These are phyloP conservation scores for Zaprionus taronus DNA, from an alignment of 1,140 invertebrate genomes.

Conservation along the genomic window DNA sequence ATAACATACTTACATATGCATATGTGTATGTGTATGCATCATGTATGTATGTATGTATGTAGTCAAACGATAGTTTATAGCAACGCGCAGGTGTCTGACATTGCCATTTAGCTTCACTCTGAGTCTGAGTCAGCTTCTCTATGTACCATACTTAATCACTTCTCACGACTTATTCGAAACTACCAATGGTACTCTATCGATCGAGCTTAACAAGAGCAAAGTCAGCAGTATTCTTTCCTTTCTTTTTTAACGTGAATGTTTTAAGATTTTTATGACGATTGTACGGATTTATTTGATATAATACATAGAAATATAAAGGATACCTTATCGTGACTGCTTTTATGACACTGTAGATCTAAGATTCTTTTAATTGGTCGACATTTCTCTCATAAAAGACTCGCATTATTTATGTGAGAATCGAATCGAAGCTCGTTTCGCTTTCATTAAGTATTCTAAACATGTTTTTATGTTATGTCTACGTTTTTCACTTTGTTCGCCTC, in stretches of 20 bases:
- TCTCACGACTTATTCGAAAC: slow-evolving; percentile 27
- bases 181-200: background rate
- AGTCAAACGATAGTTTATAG: slow-evolving; percentile 16
- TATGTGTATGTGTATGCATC: background rate
- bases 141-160: slow-evolving; percentile 28
- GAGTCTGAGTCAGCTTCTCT: slow-evolving; percentile 11
- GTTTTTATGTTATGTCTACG: background rate
- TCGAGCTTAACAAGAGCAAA: background rate
- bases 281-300: no score
- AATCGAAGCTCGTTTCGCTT: background rate
- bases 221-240: background rate
- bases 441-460: background rate
- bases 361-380: background rate
- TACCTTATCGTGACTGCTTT: background rate
- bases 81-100: slow-evolving; percentile 60
- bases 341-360: background rate
- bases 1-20: background rate
- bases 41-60: slow-evolving; percentile 9
- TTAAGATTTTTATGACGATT: background rate
- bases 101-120: slow-evolving; percentile 55
- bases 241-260: background rate
- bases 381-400: background rate
- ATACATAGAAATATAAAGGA: no score
- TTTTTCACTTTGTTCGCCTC: slow-evolving; percentile 10
- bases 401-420: background rate